Conservation (phyloP, 2,888 invertebrate genomes). For the Tubulanus polymorphus region DNA sequence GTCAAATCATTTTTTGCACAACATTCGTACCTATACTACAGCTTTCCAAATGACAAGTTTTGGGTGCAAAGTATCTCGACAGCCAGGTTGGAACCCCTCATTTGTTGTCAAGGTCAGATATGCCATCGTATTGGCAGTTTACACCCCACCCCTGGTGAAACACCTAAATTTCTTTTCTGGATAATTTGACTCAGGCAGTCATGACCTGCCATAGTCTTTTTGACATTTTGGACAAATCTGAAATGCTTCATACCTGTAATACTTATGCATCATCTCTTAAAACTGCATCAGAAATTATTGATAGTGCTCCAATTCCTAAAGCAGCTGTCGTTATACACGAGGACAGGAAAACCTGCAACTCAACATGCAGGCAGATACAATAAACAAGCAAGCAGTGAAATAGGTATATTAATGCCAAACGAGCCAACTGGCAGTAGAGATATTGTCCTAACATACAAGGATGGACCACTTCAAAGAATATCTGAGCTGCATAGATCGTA, state of each 20-base stretch:
- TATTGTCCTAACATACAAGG: background rate
- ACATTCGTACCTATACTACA: background rate
- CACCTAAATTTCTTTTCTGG: background rate
- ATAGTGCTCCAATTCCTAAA: background rate
- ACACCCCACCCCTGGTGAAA: background rate
- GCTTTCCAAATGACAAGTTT: background rate
- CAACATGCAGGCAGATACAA: background rate
- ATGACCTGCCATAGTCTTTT: too few relatives aligned
- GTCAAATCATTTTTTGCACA: background rate
- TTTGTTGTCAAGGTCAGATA: background rate
- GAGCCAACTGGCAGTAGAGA: background rate
- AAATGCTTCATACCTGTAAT: background rate
- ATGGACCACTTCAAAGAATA: background rate
- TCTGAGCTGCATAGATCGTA: background rate
- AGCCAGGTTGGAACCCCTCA: background rate
- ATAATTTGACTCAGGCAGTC: too few relatives aligned
- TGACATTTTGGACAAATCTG: too few relatives aligned
- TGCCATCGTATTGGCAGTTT: conserved; percentile 1
- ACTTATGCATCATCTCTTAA: background rate
- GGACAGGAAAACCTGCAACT: background rate
- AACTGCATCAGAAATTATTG: background rate
- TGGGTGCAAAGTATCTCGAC: background rate
- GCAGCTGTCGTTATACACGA: background rate
- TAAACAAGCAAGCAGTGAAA: background rate
- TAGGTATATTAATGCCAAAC: background rate